Evolutionary conservation across 2,113 vertebrate genomes (phyloP).

Genomic region (Cariama cristata): DNA sequence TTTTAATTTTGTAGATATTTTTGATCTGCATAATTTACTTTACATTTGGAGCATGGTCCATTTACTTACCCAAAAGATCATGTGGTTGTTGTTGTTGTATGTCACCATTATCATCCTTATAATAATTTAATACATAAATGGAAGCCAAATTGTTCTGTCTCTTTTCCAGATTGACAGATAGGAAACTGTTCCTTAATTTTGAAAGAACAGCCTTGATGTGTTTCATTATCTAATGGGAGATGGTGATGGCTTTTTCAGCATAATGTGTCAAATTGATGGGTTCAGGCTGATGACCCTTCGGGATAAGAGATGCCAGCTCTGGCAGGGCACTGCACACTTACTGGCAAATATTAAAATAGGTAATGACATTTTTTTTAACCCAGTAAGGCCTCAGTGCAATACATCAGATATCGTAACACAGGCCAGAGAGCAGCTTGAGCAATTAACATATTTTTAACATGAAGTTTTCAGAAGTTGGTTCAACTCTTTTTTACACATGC

Average conservation of each 20-base stretch:
- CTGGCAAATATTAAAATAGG: conserved; percentile 51
- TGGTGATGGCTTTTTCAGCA: conserved; percentile 21
- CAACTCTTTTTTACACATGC: not conserved
- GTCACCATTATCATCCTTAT: not conserved
- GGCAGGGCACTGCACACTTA: not conserved
- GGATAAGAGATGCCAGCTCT: conserved; percentile 41
- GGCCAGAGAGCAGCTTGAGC: conserved; percentile 9
- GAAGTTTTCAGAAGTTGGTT: conserved; percentile 42
- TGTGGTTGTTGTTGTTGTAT: not conserved
- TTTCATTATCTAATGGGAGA: conserved; percentile 9
- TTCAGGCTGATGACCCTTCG: conserved; percentile 10
- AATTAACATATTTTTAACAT: conserved; percentile 42
- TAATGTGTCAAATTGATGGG: conserved; percentile 36
- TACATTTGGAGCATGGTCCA: not conserved
- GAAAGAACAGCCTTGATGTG: conserved; percentile 46
- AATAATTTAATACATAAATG: conserved; percentile 43
- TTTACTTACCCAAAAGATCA: not conserved
- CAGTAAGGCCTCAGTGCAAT: not conserved
- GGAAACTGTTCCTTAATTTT: conserved; percentile 48
- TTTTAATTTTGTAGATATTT: conserved; percentile 6
- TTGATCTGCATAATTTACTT: not conserved
- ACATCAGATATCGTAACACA: not conserved
- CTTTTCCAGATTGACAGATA: conserved; percentile 60
- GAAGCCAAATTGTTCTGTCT: conserved; percentile 65
- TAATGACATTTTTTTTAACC: not conserved